A percentile compares a stretch with the other conserved stretches of the same genome.
Conservation (phyloP, 1,140 invertebrate species). For the Achatina immaculata region DNA sequence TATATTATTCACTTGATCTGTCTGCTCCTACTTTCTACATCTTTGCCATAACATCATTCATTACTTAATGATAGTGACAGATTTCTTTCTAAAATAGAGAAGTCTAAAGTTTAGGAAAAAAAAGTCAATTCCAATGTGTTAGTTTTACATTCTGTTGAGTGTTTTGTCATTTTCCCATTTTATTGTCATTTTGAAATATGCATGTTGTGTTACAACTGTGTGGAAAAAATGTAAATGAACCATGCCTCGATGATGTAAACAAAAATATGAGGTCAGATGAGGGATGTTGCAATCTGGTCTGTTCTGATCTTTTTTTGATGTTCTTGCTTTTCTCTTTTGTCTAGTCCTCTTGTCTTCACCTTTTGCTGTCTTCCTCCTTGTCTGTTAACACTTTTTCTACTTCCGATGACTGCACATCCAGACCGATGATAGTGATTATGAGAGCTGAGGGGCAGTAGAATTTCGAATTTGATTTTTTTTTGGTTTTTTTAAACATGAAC, state of each 20-base stretch:
- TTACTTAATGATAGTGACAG: too few relatives aligned
- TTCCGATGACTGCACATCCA: slow-evolving; percentile 1
- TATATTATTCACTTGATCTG: too few relatives aligned
- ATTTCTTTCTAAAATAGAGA: too few relatives aligned
- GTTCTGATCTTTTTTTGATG: not conserved
- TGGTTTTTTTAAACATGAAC: too few relatives aligned
- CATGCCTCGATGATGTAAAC: slow-evolving; percentile 20
- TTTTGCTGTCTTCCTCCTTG: not conserved
- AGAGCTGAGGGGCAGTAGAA: slow-evolving; percentile 19
- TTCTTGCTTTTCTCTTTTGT: slow-evolving; percentile 3
- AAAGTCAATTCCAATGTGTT: too few relatives aligned
- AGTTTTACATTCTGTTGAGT: too few relatives aligned
- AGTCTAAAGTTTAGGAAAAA: too few relatives aligned
- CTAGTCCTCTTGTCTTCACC: not conserved
- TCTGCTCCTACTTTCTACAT: too few relatives aligned
- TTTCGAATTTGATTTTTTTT: too few relatives aligned
- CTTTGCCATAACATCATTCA: too few relatives aligned
- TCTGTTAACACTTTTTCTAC: not conserved
- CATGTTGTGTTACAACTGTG: not conserved
- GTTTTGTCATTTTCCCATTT: too few relatives aligned
- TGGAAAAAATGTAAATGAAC: not conserved
- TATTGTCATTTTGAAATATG: too few relatives aligned
- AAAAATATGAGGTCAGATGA: slow-evolving; percentile 16
- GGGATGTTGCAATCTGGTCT: not conserved
- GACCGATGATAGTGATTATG: slow-evolving; percentile 31